phyloP scores from a whole-genome alignment of 2,113 vertebrate species.

The Acrocephalus kingi region DNA sequence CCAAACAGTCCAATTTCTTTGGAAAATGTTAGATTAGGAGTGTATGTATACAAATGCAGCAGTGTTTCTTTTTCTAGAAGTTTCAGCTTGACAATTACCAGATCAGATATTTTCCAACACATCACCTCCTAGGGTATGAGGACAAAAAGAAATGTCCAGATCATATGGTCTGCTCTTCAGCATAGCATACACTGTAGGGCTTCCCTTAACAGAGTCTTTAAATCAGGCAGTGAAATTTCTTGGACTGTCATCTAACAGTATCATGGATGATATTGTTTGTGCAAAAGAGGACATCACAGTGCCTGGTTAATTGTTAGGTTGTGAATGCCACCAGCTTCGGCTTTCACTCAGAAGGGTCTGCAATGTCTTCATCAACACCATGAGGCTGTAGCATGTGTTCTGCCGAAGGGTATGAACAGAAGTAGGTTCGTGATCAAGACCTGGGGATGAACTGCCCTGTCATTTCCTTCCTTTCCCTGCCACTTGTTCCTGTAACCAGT shows the following conservation, averaged over 20 bases:
- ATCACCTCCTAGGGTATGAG: background rate
- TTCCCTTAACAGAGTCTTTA: background rate
- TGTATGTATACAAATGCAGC: background rate
- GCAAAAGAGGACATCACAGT: background rate
- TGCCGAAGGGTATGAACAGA: background rate
- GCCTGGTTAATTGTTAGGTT: background rate
- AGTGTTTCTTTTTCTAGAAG: background rate
- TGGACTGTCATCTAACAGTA: background rate
- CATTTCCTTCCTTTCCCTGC: background rate
- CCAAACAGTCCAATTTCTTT: background rate
- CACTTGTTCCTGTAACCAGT: background rate
- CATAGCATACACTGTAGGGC: background rate
- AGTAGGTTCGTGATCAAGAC: background rate
- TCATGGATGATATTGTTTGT: background rate
- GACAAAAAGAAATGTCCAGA: background rate
- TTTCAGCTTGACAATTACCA: background rate
- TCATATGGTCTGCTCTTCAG: background rate
- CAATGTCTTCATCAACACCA: fast-evolving
- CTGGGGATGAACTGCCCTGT: background rate
- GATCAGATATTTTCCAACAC: background rate
- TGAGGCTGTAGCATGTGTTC: background rate
- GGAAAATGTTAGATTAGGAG: background rate
- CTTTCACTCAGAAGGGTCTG: background rate
- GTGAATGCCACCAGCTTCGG: background rate
- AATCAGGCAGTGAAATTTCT: background rate